Evolutionary conservation across 2,888 invertebrate species (phyloP), one percentile per base, ranked within the genome.

Genomic region (Lamproptera curius): DNA sequence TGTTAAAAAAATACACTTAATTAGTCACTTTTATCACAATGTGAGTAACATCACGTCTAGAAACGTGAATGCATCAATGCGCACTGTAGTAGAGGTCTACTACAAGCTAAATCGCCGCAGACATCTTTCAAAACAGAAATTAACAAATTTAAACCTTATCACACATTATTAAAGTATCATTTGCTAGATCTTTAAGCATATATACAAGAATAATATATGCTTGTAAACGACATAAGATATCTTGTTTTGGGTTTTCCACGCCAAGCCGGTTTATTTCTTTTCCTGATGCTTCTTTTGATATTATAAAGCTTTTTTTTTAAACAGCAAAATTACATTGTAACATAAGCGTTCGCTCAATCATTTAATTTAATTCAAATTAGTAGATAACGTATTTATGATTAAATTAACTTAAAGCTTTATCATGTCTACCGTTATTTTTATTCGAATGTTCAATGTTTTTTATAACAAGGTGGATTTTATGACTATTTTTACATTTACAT

Each of bases 191-290:
- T n/a, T n/a, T n/a, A n/a, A n/a, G n/a, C n/a, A n/a, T n/a, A n/a
- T n/a, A n/a, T n/a, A n/a, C n/a, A n/a, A n/a, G n/a, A n/a, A n/a
- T n/a, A n/a, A 48, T 20, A 33, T 16, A 9, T 14, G 11, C 38
- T 35, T 38, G 33, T 33, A 33, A 42, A 38, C 47, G 33, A 17
- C 45, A 42, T 39, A 35, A 37, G 20, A 46, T 52, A 46, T 44
- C 53, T 17, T 41, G 35, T 54, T 50, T 58, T 56, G 70, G 67
- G 62, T 68, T 70, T 68, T 58, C 65, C 65, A 52, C 47, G 42
- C 23, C 37, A 60, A 59, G 63, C 61, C 61, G 65, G 66, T 67
- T 59, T 48, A 39, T 46, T 52, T 57, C 56, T 54, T 57, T 61
- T 53, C 49, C 55, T 56, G 31, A 34, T 37, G 40, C 31, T 45